Base-by-base conservation (phyloP, 2,797 vertebrate genomes). In the Myotis planiceps region DNA sequence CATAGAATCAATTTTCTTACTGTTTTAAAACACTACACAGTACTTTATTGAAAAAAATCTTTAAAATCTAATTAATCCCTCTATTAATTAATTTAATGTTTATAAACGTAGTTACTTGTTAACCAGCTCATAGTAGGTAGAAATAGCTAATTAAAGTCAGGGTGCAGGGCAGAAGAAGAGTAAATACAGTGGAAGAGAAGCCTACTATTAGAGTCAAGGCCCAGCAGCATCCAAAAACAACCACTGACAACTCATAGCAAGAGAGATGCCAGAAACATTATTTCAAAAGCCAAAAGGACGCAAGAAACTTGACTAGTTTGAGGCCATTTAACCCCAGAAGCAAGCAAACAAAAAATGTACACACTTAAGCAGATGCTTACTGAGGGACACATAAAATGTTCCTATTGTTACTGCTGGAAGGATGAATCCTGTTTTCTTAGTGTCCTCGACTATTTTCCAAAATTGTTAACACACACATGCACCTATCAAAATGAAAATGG, bases 21-120 rank as follows among this genome's bases (percentile, higher is more conserved):
- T 16, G 0, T 6, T 32, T 74, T 45, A 93, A 94, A 85, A 37
- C 0, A 75, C 15, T 21, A 69, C 10, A 45, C 6, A 66, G 8
- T 51, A 91, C 66, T 69, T 95, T 90, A 94, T 0, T 32, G 42
- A n/a, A 63, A 65, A 85, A 92, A 74, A 74, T 66, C 6, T 39
- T 42, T 2, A 42, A 42, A 42, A 42, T 42, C 42, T 42, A 42
- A 42, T 42, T 42, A 42, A 42, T 8, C n/a, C 91, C 55, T 72
- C 5, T 84, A 76, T 65, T 90, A 82, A 94, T 23, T 63, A 91
- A 76, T 39, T 66, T 79, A 63, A 81, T 71, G 82, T 92, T 79
- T 66, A 94, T 32, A 29, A 65, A 76, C 1, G 45, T 69, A 18
- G 29, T 78, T 81, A n/a, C 15, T 74, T 37, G 3, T 69, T 82